Base-by-base conservation (phyloP, 2,797 vertebrate genomes). In the Taeniopygia guttata region DNA sequence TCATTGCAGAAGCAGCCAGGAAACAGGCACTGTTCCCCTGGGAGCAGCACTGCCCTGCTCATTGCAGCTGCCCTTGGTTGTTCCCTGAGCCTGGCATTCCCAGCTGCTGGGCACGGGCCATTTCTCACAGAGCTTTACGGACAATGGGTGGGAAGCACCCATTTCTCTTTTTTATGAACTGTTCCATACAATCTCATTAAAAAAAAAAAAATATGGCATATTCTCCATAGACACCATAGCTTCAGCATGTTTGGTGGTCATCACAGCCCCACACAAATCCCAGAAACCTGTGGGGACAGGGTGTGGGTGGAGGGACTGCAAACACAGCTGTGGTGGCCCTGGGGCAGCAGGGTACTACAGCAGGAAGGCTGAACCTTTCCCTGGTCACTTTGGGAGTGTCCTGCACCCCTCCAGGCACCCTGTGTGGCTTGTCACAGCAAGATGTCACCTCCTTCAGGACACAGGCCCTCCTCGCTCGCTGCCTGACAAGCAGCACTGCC, bases 211-310 rank as follows among this genome's bases (percentile, higher is more conserved):
- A 52, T 4, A 79, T 70, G 68, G 51, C 70, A 84, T 92, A 85
- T 92, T 97, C 95, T 82, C 63, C 74, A 74, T 56, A 91, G 87
- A 67, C 55, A 54, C 51, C 43, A 17, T 6, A 40, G 34, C 49
- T 72, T 38, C 82, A 78, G 42, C 48, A 7, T 54, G 45, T 25
- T 84, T n/a, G 51, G 36, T 45, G 54, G 48, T 21, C 34, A 55
- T 18, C 2, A 0, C 48, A 81, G 68, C 58, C 58, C 66, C n/a
- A 2, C 43, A 26, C 34, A 16, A 32, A 34, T 6, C 40, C 51
- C 51, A 45, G 27, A 40, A 52, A 22, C 3, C 32, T 0, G 0
- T 0, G 2, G 72, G 59, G 49, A 49, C 10, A 20, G 17, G 9
- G 4, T 25, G 25, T 1, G 2, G 63, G 55, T 67, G 54, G 8